Base-by-base conservation (phyloP, 1,140 invertebrate species). In the Schlechtendalia chinensis region DNA sequence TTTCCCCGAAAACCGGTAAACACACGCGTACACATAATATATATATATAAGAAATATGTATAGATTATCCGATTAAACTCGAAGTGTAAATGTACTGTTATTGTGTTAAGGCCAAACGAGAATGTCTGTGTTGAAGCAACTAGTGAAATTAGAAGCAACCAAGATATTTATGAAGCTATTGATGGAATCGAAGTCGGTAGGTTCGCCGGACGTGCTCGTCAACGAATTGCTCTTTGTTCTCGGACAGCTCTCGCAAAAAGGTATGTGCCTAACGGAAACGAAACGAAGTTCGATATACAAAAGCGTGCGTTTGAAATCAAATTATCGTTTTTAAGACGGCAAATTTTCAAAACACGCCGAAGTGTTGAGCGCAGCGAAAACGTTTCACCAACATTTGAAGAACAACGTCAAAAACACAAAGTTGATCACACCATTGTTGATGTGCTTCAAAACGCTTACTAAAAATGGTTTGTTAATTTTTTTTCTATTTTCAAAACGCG, bases 31-130 rank as follows among this genome's bases (percentile, higher is more conserved):
- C 12, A 65, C 16, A 50, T 53, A 79, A 22, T 54, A 54, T 54
- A 39, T 39, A 39, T 39, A 39, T 39, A 39, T 39, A 39, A 39
- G n/a, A 19, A 54, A 45, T 45, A 45, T 45, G 16, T 19, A 81
- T 69, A 19, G 45, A 45, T 29, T 27, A 16, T 32, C n/a, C n/a
- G n/a, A n/a, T n/a, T n/a, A n/a, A n/a, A n/a, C n/a, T n/a, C 5
- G 14, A 29, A 67, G 32, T 59, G 17, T 54, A 83, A 82, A 58
- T 74, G 80, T 82, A 84, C 82, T n/a, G n/a, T n/a, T n/a, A n/a
- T n/a, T n/a, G n/a, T n/a, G n/a, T n/a, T 24, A 82, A 88, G 87
- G 84, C 80, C 85, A 83, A 69, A 85, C 84, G 77, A 83, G 85
- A 61, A 79, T 63, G 58, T 5, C 75, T 16, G 59, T 79, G 10